Evolutionary conservation across 2,797 vertebrate genomes (phyloP), one percentile per base, ranked within the genome.

Genomic region (Myotis myotis): DNA sequence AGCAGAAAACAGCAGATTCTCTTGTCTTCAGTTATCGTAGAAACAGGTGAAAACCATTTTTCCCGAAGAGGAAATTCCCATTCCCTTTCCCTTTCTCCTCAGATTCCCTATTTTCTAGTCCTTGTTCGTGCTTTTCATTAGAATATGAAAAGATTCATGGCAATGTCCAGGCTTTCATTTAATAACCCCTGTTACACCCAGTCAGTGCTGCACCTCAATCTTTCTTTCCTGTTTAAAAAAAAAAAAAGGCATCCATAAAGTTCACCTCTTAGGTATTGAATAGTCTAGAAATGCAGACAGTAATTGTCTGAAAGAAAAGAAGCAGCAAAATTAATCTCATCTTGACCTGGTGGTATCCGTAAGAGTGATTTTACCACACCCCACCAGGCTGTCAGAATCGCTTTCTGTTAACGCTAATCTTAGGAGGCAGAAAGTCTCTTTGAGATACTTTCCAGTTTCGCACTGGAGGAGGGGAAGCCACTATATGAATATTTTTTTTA

Each of bases 121-220:
- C 97, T 97, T 98, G 97, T 98, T 98, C 98, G 98, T 98, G 98
- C 94, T 98, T 98, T 97, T 97, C 97, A 95, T 98, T 98, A 98
- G 98, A 98, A 97, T 98, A 98, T 98, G 98, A 97, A 97, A 98
- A 98, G 98, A 98, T 98, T 98, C 98, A 98, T 98, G 98, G 97
- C 98, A 98, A 98, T 98, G 98, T 97, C 98, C 98, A 98, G 98
- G 98, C 98, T 98, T 98, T 98, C 97, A n/a, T 97, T 93, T 87
- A 97, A 96, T 95, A 95, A 96, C 80, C 96, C 91, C 85, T 78
- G 38, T 86, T 92, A 91, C 91, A 83, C 49, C 90, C 95, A 97
- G 72, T 89, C 96, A 82, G 82, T 85, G 92, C 96, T 89, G 96
- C 96, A 94, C 22, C 97, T 97, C 94, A 97, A 92, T 92, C 95